Conservation (phyloP, 2,113 vertebrate species). For the Cisticola juncidis region DNA sequence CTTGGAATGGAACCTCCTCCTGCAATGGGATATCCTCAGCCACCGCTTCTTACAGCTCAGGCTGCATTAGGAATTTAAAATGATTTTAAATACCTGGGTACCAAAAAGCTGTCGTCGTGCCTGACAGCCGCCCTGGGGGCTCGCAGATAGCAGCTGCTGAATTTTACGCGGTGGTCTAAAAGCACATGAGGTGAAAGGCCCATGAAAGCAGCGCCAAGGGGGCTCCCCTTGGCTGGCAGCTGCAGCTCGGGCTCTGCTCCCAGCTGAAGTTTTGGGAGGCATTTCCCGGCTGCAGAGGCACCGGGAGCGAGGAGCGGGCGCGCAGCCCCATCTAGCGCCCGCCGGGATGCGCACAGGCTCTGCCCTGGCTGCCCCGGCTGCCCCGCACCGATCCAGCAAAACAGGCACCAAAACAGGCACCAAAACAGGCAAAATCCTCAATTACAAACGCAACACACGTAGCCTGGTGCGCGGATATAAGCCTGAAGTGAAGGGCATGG, state of each 20-base stretch:
- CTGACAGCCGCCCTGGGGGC: fast-evolving
- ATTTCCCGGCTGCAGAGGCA: fast-evolving
- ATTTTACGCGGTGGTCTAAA: fast-evolving
- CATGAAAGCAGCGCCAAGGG: fast-evolving
- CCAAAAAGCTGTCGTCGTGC: not conserved
- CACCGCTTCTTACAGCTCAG: not conserved
- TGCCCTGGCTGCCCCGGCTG: fast-evolving
- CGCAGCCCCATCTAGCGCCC: conserved; percentile 39
- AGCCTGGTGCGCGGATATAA: not conserved
- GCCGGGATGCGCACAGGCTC: fast-evolving
- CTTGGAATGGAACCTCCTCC: not conserved
- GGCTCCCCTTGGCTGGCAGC: fast-evolving
- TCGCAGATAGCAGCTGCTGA: not conserved
- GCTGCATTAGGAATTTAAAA: not conserved
- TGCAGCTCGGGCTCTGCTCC: fast-evolving
- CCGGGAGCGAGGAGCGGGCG: not conserved
- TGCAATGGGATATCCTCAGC: not conserved
- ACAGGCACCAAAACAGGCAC: too few relatives aligned
- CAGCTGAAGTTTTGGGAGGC: not conserved
- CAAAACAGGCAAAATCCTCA: fast-evolving
- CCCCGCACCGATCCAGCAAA: fast-evolving
- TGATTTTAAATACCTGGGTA: not conserved
- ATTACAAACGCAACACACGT: fast-evolving
- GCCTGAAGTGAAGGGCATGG: not conserved
- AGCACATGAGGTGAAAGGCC: fast-evolving